Evolutionary conservation across 1,140 invertebrate species (phyloP), one percentile per base, ranked within the genome.

Genomic region (Nymphalis io): DNA sequence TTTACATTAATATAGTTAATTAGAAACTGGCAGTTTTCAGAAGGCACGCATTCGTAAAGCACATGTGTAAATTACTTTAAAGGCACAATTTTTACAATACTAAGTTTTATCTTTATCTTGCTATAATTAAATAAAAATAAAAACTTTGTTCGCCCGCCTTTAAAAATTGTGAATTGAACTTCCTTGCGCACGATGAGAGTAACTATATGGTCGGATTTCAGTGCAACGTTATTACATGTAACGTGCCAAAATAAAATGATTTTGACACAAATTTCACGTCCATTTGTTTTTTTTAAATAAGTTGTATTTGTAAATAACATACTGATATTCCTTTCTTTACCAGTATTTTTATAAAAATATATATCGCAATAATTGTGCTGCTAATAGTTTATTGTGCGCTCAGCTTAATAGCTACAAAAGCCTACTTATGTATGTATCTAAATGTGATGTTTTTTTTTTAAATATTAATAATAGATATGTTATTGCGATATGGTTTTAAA

Each of bases 1-100:
- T 86, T 80, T 87, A 87, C 82, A 87, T 87, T 88, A 85, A 80
- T 79, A 77, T 76, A 68, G 42, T 79, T 80, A 78, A 74, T 83
- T 85, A 86, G 81, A 84, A 86, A 83, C 81, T 89, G 87, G 84
- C 85, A 88, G 84, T 84, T 82, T 77, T 82, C 72, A 79, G 79
- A 87, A 69, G 67, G 67, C 67, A 69, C 67, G 51, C 60, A 42
- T 59, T 11, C 33, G 57, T 59, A 59, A 59, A 40, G 57, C 57
- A 59, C 38, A 59, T 40, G 18, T 39, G 12, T 59, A 21, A 58
- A 33, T 58, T 38, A 38, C 55, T 44, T 27, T 57, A 60, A 33
- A 74, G 73, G 71, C 73, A 68, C 51, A 60, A 46, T 51, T 51
- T 58, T 57, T 38, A 44, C 66, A 67, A 58, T 68, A 11, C 33